These are phyloP conservation scores for Podarcis muralis DNA, from an alignment of 2,113 vertebrate species.

Conservation along the genomic window DNA sequence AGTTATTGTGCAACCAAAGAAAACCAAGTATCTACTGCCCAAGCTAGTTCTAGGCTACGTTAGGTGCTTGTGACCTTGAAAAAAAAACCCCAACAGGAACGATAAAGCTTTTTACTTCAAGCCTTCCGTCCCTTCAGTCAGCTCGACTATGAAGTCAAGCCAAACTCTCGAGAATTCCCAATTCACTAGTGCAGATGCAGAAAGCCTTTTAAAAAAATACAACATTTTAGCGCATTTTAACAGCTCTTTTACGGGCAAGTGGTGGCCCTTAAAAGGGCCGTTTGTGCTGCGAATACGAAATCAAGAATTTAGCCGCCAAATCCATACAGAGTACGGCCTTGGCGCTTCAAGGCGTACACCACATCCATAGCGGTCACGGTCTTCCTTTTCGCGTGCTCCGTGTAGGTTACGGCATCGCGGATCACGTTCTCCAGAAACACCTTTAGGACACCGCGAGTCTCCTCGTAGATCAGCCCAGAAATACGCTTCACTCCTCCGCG, in stretches of 20 bases:
- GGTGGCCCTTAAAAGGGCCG: constrained; percentile 90
- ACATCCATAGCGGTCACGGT: constrained; percentile 24
- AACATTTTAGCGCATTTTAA: not conserved
- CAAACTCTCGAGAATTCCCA: no score
- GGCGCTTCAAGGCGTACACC: constrained; percentile 18
- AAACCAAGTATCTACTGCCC: no score
- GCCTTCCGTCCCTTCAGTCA: no score
- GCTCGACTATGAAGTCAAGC: no score
- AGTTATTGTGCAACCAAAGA: no score
- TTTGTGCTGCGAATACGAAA: constrained; percentile 41
- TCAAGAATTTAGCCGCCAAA: not conserved
- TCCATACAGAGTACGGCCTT: not conserved
- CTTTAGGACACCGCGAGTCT: not conserved
- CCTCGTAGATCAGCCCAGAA: constrained; percentile 21
- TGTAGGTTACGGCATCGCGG: constrained; percentile 21
- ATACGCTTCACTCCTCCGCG: constrained; percentile 4
- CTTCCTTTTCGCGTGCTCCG: constrained; percentile 21
- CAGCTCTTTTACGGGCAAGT: constrained; percentile 59
- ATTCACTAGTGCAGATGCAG: no score
- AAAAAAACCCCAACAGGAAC: fast-evolving
- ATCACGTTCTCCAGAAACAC: constrained; percentile 20
- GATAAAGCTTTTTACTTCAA: not conserved
- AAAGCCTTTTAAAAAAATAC: not conserved
- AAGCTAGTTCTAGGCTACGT: no score
- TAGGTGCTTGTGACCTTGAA: not conserved